Base-by-base conservation (phyloP, 1,140 invertebrate genomes). In the Temnothorax curvispinosus region DNA sequence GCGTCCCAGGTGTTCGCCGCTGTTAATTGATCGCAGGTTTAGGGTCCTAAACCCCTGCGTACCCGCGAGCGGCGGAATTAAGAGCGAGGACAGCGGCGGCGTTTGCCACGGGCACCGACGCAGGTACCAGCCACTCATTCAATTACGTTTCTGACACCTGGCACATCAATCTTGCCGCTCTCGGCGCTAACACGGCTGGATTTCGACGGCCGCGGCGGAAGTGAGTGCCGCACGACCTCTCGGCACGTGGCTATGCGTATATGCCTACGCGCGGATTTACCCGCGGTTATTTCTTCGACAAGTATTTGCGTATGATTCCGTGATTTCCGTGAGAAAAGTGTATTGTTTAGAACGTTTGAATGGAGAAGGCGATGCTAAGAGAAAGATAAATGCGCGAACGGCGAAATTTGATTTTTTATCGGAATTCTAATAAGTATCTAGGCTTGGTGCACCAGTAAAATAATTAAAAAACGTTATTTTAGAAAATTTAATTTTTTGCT, bases 61-160 rank as follows among this genome's bases (percentile, higher is more conserved):
- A 91, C 89, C 87, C 88, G 90, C 91, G 88, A 92, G 93, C 92
- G 92, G 90, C 93, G 82, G 92, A 92, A 93, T 91, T 93, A 94
- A 94, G 93, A 93, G 93, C 93, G 92, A 93, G 92, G 93, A 94
- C 93, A 93, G 87, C 87, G 85, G 87, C 84, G 86, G 87, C 62
- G 77, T 90, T 90, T 88, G 80, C 89, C 88, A 91, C 85, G 90
- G 93, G 89, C 90, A 91, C 92, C 93, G 93, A 94, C 92, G 93
- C 91, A 92, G 88, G 88, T 89, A 91, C 90, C 74, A 87, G 90
- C 90, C 92, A 93, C 91, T 94, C 93, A 94, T 95, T 95, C 94
- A 95, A 94, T 95, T 95, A 95, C 94, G 93, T 93, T 90, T 88
- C 94, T 93, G 94, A 94, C 93, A 94, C 90, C 91, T 78, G 82